Conservation (phyloP, 2,888 invertebrate genomes). For the Tortrix viridana region DNA sequence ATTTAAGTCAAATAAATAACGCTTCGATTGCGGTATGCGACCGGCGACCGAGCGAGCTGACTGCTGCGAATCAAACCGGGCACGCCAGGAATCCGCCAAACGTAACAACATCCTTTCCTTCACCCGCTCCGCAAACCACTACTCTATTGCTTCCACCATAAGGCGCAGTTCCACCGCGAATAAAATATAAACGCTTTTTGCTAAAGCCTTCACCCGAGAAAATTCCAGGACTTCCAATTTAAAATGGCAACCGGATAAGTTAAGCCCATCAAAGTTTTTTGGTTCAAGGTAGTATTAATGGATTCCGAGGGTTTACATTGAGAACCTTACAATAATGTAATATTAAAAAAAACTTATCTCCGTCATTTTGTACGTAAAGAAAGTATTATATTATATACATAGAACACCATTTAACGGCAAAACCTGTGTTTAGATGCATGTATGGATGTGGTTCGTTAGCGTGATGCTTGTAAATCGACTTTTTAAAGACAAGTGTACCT, state of each 20-base stretch:
- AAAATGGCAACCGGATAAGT: conserved; percentile 66
- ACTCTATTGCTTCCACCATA: conserved; percentile 55
- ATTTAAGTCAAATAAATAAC: conserved; percentile 55
- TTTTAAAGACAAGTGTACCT: conserved; percentile 11
- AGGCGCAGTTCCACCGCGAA: conserved; percentile 48
- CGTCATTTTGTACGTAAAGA: not conserved
- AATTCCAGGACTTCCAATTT: conserved; percentile 71
- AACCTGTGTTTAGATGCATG: not conserved
- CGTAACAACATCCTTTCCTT: conserved; percentile 55
- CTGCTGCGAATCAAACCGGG: conserved; percentile 53
- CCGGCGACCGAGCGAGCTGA: conserved; percentile 48
- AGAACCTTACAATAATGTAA: conserved; percentile 9
- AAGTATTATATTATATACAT: not conserved
- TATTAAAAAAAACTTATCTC: conserved; percentile 10
- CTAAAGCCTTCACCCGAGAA: conserved; percentile 59
- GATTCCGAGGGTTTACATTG: conserved; percentile 33
- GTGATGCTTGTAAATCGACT: not conserved
- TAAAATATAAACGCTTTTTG: conserved; percentile 57
- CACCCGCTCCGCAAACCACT: conserved; percentile 50
- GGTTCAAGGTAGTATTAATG: conserved; percentile 38
- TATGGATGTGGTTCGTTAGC: too few relatives aligned
- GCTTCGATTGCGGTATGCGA: conserved; percentile 61
- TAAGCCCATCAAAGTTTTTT: conserved; percentile 51
- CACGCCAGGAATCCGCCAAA: conserved; percentile 57
- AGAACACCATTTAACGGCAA: not conserved